These are phyloP conservation scores for Plutomurus gul DNA, from an alignment of 1,140 invertebrate species.

Conservation along the genomic window DNA sequence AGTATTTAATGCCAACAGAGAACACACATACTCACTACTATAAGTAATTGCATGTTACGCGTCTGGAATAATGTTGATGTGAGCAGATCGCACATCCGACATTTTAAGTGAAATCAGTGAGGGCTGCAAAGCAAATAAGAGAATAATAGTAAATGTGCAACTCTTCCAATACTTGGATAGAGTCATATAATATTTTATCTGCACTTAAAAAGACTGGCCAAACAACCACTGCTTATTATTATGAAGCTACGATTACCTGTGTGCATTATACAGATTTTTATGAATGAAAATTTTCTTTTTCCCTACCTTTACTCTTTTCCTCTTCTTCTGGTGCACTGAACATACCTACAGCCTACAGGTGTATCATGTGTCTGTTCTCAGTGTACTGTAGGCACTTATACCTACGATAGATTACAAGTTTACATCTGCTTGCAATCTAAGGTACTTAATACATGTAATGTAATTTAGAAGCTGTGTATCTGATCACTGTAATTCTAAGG, in stretches of 20 bases:
- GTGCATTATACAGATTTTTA: background rate
- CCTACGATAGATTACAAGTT: background rate
- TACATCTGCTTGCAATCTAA: background rate
- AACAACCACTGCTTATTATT: too few relatives aligned
- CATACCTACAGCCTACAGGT: too few relatives aligned
- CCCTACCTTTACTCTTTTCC: background rate
- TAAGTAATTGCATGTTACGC: background rate
- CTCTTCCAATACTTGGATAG: too few relatives aligned
- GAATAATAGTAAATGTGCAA: too few relatives aligned
- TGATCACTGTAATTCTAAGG: constrained; percentile 3
- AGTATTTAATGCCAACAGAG: too few relatives aligned
- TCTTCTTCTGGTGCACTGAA: background rate
- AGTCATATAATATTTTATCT: too few relatives aligned
- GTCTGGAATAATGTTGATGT: constrained; percentile 5
- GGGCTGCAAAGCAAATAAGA: too few relatives aligned
- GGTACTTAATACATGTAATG: background rate
- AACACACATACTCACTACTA: background rate
- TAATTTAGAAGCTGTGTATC: constrained; percentile 12
- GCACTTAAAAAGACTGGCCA: too few relatives aligned
- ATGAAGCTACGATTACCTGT: too few relatives aligned
- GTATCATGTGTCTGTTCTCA: too few relatives aligned
- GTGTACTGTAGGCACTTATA: too few relatives aligned
- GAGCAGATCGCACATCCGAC: background rate
- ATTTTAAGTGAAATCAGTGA: too few relatives aligned
- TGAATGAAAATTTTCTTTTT: background rate